Evolutionary conservation across 1,140 invertebrate genomes (phyloP).

Genomic region (Liolophura sinensis): DNA sequence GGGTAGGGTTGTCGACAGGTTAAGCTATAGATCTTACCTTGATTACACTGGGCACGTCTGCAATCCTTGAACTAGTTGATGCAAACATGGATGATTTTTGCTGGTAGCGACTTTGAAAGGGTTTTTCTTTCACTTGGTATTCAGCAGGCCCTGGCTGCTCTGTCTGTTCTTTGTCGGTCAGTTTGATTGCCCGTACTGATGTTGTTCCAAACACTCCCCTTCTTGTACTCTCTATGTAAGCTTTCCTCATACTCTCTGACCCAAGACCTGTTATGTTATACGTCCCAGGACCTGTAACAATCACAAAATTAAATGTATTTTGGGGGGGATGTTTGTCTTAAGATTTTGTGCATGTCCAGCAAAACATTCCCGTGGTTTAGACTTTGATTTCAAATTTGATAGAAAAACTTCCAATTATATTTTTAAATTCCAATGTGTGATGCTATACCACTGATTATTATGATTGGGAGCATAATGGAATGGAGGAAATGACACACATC

Average conservation of each 20-base stretch:
- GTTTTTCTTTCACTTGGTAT: conserved; percentile 47
- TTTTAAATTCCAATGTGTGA: too few species aligned
- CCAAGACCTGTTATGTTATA: conserved; percentile 57
- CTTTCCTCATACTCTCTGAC: conserved; percentile 54
- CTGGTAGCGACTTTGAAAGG: conserved; percentile 30
- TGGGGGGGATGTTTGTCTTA: background rate
- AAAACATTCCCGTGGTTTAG: too few species aligned
- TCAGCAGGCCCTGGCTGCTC: conserved; percentile 49
- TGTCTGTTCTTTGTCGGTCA: conserved; percentile 32
- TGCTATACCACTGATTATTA: too few species aligned
- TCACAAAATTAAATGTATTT: background rate
- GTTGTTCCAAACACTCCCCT: conserved; percentile 53
- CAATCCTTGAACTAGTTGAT: conserved; percentile 39
- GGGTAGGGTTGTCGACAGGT: too few species aligned
- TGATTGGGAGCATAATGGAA: too few species aligned
- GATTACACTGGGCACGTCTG: conserved; percentile 17
- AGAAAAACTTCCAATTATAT: too few species aligned
- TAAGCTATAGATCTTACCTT: conserved; percentile 26
- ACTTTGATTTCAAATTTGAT: too few species aligned
- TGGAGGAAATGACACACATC: too few species aligned
- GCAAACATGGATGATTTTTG: conserved; percentile 49
- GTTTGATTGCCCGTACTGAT: conserved; percentile 33
- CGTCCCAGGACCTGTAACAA: conserved; percentile 49
- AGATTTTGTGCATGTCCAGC: too few species aligned
- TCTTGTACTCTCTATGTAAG: conserved; percentile 51